These are phyloP conservation scores for Enteromius argenteus DNA, from an alignment of 2,797 vertebrate species.

Conservation along the genomic window DNA sequence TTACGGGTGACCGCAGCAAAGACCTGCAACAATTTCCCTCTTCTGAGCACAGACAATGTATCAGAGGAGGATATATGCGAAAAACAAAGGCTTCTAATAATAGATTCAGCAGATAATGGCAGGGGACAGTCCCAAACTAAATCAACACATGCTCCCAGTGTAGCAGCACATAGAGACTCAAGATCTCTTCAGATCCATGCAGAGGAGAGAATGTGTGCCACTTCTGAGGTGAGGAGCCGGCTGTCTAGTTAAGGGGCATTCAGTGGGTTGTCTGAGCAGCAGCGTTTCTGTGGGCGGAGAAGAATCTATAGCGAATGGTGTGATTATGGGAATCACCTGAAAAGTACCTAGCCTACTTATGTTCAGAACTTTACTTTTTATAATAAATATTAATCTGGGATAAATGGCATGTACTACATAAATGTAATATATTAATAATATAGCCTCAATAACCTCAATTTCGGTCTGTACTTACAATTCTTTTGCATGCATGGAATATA, in stretches of 20 bases:
- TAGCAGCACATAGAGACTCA: not conserved
- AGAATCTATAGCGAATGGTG: constrained; percentile 1
- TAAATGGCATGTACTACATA: not conserved
- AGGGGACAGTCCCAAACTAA: constrained; percentile 48
- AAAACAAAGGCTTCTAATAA: constrained; percentile 67
- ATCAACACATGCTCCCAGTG: constrained; percentile 24
- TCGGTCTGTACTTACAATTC: not conserved
- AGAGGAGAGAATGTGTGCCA: constrained; percentile 6
- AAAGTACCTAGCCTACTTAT: not conserved
- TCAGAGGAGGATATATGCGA: constrained; percentile 20
- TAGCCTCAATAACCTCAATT: not conserved
- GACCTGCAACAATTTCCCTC: constrained; percentile 55
- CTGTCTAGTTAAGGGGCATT: constrained; percentile 22
- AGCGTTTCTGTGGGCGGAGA: constrained; percentile 17
- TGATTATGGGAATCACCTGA: constrained; percentile 16
- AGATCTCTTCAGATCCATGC: not conserved
- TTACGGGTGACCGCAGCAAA: constrained; percentile 52
- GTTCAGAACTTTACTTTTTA: not conserved
- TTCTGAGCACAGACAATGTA: constrained; percentile 45
- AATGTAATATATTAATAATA: not conserved
- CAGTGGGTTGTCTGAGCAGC: constrained; percentile 21
- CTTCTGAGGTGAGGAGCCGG: constrained; percentile 26
- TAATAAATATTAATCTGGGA: not conserved
- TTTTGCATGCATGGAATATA: not conserved
- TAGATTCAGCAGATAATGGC: constrained; percentile 61